Evolutionary conservation across 2,888 invertebrate species (phyloP), one percentile per base, ranked within the genome.

Genomic region (Rhingia rostrata): DNA sequence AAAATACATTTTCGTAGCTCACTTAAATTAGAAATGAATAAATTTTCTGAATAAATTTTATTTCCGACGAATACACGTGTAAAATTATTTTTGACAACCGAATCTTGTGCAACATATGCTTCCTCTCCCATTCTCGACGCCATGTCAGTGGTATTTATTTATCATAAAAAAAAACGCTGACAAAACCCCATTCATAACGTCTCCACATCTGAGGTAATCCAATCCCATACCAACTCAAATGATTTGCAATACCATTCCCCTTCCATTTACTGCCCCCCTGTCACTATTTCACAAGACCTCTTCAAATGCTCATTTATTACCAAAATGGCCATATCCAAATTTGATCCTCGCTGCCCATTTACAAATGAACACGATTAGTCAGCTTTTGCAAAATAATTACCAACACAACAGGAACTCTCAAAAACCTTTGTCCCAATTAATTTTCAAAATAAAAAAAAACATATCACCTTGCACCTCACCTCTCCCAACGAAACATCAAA

Each of bases 361-460:
- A 79, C 79, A 84, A 79, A 84, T 79, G 35, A 60, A 64, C 53
- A 32, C 53, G 47, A 70, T 84, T 64, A 64, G 5, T 84, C 60
- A 79, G 12, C 51, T 63, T 49, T 39, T 63, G 22, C 14, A 64
- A 74, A 84, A 84, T 84, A 84, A 84, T 84, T 74, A 64, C 53
- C 47, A 70, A 84, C 83, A 84, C 63, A 74, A 84, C 74, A 74
- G 69, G 47, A 84, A 70, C 83, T 53, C 45, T 63, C 64, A 69
- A 47, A 61, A 79, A 79, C 74, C 83, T 60, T 79, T 84, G 83
- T 84, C 83, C 69, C 74, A 79, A 84, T 84, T 84, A 84, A 84
- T 84, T 79, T 79, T 58, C 32, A 7, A 49, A 22, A 35, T n/a
- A 37, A 32, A 22, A 41, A 54, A 35, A 47, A 47, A 35, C 12